phyloP scores from a whole-genome alignment of 2,113 vertebrate genomes.

The Saccopteryx bilineata region DNA sequence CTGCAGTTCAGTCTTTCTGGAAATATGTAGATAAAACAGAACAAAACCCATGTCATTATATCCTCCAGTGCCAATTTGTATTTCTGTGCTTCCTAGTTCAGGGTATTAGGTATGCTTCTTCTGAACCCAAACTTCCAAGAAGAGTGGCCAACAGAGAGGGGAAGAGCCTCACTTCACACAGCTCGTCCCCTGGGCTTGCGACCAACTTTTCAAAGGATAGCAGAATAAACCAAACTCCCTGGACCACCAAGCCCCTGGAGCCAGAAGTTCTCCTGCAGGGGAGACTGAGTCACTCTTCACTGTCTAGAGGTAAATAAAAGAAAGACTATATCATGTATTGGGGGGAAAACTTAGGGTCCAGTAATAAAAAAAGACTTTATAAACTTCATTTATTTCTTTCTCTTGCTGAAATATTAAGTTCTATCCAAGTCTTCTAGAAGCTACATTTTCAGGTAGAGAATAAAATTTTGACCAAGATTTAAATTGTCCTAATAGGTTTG shows the following conservation, averaged over 20 bases:
- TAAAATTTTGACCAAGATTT: background rate
- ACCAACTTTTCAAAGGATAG: background rate
- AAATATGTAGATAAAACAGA: background rate
- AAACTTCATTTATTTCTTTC: background rate
- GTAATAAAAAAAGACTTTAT: background rate
- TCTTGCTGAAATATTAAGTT: background rate
- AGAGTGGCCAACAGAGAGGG: background rate
- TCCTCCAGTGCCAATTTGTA: background rate
- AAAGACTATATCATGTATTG: background rate
- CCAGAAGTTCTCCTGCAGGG: background rate
- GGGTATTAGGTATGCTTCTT: background rate
- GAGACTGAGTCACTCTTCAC: background rate
- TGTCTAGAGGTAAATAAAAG: background rate
- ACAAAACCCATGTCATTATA: rapidly evolving
- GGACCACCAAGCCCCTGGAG: background rate
- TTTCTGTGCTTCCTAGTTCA: background rate
- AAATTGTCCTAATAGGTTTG: background rate
- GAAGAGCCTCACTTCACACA: background rate
- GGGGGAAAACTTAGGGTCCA: background rate
- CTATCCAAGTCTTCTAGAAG: background rate
- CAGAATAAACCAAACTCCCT: background rate
- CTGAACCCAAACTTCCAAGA: background rate
- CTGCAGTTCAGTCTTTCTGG: background rate
- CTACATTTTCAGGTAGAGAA: background rate
- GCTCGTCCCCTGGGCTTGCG: background rate